phyloP scores from a whole-genome alignment of 2,113 vertebrate genomes.

The Pseudonaja textilis region DNA sequence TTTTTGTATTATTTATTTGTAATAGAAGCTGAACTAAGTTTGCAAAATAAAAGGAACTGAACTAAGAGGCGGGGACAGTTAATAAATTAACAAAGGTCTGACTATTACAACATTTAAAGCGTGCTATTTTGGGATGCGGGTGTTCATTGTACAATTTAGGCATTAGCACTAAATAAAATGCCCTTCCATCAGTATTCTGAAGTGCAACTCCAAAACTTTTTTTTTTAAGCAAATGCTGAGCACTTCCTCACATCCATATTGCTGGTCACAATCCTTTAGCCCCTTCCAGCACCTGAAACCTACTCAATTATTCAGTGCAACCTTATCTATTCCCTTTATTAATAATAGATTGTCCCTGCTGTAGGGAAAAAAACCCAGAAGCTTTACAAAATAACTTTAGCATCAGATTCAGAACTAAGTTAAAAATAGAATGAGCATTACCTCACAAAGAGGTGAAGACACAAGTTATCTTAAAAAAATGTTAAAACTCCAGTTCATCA shows the following conservation, averaged over 20 bases:
- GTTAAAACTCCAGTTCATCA: slow-evolving; percentile 25
- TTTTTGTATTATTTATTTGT: background rate
- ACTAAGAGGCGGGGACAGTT: background rate
- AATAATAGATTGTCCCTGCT: slow-evolving; percentile 71
- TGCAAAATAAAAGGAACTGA: background rate
- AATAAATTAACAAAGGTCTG: slow-evolving; percentile 22
- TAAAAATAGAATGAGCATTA: slow-evolving; percentile 28
- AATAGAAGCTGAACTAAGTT: background rate
- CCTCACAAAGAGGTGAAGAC: background rate
- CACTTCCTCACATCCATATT: background rate
- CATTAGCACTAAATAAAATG: background rate
- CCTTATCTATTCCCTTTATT: slow-evolving; percentile 64
- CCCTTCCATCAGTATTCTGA: background rate
- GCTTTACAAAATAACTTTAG: slow-evolving; percentile 9
- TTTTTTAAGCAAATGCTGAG: slow-evolving; percentile 17
- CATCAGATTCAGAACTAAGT: background rate
- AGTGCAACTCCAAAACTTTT: slow-evolving; percentile 11
- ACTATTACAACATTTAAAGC: slow-evolving; percentile 18
- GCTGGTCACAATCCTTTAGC: slow-evolving; percentile 35
- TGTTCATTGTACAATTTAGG: slow-evolving; percentile 1
- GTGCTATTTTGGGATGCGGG: background rate
- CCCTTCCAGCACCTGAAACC: slow-evolving; percentile 65
- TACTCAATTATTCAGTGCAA: slow-evolving; percentile 80
- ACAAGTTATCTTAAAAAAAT: background rate
- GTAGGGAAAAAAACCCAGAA: slow-evolving; percentile 47